Percentiles rank a stretch among this genome's conserved stretches.
Evolutionary conservation across 1,140 invertebrate species (phyloP).

Genomic region (Brachionus asplanchnoidis): DNA sequence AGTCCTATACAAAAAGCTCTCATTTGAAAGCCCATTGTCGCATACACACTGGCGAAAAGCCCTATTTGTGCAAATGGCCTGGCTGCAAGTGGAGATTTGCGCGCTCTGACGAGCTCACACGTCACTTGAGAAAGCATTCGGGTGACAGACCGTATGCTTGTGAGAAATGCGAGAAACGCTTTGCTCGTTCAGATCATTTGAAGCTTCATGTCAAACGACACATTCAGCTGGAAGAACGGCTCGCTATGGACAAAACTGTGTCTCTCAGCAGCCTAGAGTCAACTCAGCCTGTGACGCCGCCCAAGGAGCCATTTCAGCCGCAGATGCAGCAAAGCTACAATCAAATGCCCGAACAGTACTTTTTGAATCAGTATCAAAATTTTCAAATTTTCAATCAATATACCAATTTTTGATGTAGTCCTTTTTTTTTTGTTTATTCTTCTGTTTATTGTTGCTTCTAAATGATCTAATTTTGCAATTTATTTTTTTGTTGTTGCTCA

Average conservation of each 20-base stretch:
- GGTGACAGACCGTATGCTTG: conserved; percentile 96
- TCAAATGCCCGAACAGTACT: not conserved
- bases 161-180: conserved; percentile 80
- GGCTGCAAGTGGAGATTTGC: conserved; percentile 80
- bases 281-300: not conserved
- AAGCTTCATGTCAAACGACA: conserved; percentile 93
- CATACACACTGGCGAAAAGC: conserved; percentile 64
- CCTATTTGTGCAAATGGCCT: conserved; percentile 75
- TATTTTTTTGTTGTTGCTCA: not conserved
- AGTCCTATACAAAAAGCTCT: conserved; percentile 69
- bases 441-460: not conserved
- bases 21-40: conserved; percentile 67
- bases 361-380: not conserved
- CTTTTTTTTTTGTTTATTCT: not conserved
- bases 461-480: not conserved
- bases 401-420: not conserved
- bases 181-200: conserved; percentile 89
- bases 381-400: not conserved
- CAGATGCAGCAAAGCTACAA: not conserved
- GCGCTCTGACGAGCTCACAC: conserved; percentile 62
- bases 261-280: not conserved
- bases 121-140: conserved; percentile 76
- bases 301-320: not conserved
- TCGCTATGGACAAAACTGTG: not conserved
- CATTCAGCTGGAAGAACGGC: not conserved